phyloP scores from a whole-genome alignment of 2,113 vertebrate species.

The Ascaphus truei region DNA sequence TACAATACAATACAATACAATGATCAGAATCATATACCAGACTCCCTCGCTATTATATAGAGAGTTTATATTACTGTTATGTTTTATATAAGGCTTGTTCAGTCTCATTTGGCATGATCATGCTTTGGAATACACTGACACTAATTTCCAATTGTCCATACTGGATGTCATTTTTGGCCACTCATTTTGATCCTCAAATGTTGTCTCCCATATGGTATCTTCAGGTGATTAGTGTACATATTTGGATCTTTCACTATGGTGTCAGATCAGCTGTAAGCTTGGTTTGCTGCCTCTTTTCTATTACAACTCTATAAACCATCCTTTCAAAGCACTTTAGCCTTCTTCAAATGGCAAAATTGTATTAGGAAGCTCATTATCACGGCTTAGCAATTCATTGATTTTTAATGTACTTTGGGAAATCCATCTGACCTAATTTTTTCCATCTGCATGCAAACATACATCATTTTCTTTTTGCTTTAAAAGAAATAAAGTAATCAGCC shows the following conservation, averaged over 20 bases:
- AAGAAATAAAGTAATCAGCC: no score
- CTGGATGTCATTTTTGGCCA: no score
- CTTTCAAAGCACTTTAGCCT: background rate
- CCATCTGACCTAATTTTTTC: conserved; percentile 18
- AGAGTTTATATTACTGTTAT: no score
- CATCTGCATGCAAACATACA: background rate
- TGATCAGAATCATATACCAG: no score
- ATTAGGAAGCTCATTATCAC: conserved; percentile 20
- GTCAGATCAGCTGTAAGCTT: background rate
- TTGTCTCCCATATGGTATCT: background rate
- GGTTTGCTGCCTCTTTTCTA: background rate
- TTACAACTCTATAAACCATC: background rate
- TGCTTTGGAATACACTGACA: background rate
- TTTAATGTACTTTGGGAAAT: conserved; percentile 28
- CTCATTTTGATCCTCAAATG: no score
- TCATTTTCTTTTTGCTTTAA: no score
- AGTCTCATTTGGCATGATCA: background rate
- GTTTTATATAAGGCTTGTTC: no score
- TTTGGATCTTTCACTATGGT: background rate
- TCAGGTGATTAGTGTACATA: background rate
- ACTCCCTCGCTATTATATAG: no score
- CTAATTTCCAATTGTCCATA: background rate
- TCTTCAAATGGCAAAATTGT: background rate
- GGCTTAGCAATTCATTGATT: conserved; percentile 18
- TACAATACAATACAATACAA: no score